Evolutionary conservation across 2,797 vertebrate genomes (phyloP).

Genomic region (Microctenopoma lineatum): DNA sequence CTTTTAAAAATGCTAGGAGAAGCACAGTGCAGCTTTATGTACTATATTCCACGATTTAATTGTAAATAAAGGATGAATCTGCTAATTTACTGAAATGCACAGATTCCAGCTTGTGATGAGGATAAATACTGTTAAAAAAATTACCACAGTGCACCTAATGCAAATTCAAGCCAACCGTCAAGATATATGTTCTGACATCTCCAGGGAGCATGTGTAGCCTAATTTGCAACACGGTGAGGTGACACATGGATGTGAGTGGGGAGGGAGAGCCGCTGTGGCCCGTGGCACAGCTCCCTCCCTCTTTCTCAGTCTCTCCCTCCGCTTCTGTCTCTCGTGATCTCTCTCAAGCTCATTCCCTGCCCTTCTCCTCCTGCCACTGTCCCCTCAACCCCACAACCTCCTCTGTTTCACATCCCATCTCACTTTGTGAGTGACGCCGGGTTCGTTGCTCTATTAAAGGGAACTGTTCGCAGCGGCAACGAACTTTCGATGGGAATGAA

Average conservation of each 20-base stretch:
- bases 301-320: conserved; percentile 40
- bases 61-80: background rate
- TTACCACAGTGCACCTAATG: conserved; percentile 53
- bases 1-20: background rate
- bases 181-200: conserved; percentile 73
- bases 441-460: conserved; percentile 19
- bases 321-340: conserved; percentile 69
- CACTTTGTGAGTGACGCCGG: conserved; percentile 20
- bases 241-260: conserved; percentile 71
- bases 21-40: too few species aligned
- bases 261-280: conserved; percentile 63
- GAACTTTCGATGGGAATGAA: background rate
- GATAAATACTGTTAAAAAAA: conserved; percentile 30
- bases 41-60: background rate
- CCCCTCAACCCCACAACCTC: background rate
- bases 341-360: conserved; percentile 56
- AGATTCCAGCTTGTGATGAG: conserved; percentile 1
- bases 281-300: conserved; percentile 48
- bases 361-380: conserved; percentile 40
- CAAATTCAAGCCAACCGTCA: conserved; percentile 64
- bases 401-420: conserved; percentile 18
- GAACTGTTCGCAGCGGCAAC: conserved; percentile 1
- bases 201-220: conserved; percentile 71
- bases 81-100: conserved; percentile 6
- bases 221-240: conserved; percentile 74